phyloP scores from a whole-genome alignment of 2,797 vertebrate species.

The Oreonectes daqikongensis region DNA sequence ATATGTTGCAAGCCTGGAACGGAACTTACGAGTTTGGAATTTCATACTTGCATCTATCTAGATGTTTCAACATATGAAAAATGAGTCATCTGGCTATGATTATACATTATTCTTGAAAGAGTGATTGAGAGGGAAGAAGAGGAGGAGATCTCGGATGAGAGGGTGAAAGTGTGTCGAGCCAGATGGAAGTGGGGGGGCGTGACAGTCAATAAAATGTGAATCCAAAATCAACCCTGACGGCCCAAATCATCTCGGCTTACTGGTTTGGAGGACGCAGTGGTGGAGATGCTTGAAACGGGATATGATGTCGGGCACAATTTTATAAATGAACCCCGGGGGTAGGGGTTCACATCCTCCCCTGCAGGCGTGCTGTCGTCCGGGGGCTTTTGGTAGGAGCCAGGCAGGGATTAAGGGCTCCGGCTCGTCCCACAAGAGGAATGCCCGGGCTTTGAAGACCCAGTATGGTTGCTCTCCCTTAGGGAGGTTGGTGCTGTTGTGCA shows the following conservation, averaged over 20 bases:
- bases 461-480: slow-evolving; percentile 70
- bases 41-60: slow-evolving; percentile 72
- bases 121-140: slow-evolving; percentile 40
- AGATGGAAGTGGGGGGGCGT: slow-evolving; percentile 29
- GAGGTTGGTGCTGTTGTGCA: slow-evolving; percentile 43
- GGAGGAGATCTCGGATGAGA: slow-evolving; percentile 28
- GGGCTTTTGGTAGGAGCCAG: slow-evolving; percentile 80
- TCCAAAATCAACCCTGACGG: slow-evolving; percentile 32
- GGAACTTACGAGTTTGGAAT: slow-evolving; percentile 41
- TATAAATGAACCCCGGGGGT: slow-evolving; percentile 47
- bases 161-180: slow-evolving; percentile 32
- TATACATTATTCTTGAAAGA: slow-evolving; percentile 78
- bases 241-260: slow-evolving; percentile 21
- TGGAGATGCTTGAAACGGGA: slow-evolving; percentile 39
- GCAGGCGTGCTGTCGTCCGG: slow-evolving; percentile 75
- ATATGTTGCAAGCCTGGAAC: slow-evolving; percentile 60
- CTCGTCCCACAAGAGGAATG: slow-evolving; percentile 82
- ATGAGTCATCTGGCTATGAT: slow-evolving; percentile 81
- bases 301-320: slow-evolving; percentile 47
- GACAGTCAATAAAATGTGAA: slow-evolving; percentile 24
- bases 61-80: slow-evolving; percentile 74
- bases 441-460: slow-evolving; percentile 71
- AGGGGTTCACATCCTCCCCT: slow-evolving; percentile 66
- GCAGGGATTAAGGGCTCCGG: slow-evolving; percentile 83
- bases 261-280: slow-evolving; percentile 9